Evolutionary conservation across 2,797 vertebrate genomes (phyloP).

Genomic region (Pteropus rufus): DNA sequence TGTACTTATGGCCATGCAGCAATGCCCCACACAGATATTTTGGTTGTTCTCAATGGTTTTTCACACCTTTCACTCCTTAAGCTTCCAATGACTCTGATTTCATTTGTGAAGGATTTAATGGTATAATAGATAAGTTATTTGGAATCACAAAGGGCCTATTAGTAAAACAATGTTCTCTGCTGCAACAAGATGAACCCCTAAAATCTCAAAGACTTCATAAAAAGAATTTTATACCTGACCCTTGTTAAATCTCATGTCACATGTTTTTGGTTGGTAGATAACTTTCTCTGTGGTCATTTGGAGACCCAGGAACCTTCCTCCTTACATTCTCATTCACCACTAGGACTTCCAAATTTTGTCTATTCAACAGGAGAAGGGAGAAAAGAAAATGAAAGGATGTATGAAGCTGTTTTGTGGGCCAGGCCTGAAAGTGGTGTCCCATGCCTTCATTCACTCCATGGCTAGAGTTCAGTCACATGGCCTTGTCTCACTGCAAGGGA

Average conservation of each 20-base stretch:
- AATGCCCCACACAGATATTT: not conserved
- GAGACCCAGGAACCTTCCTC: not conserved
- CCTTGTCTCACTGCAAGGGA: not conserved
- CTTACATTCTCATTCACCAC: not conserved
- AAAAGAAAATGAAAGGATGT: not conserved
- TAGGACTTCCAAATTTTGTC: not conserved
- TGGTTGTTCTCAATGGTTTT: not conserved
- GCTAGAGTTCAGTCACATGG: not conserved
- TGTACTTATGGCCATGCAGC: not conserved
- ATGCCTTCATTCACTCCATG: not conserved
- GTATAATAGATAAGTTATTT: not conserved
- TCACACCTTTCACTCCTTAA: not conserved
- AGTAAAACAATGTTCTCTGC: not conserved
- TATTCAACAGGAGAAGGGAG: not conserved
- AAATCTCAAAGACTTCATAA: not conserved
- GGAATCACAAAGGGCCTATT: not conserved
- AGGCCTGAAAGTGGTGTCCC: not conserved
- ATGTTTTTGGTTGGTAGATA: not conserved
- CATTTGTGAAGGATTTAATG: not conserved
- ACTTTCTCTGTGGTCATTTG: not conserved
- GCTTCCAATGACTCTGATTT: not conserved
- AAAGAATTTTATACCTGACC: not conserved
- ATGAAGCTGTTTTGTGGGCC: not conserved
- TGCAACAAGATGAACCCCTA: not conserved
- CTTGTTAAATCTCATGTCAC: not conserved